These are phyloP conservation scores for Macrochelys suwanniensis DNA, from an alignment of 2,797 vertebrate genomes.

Conservation along the genomic window DNA sequence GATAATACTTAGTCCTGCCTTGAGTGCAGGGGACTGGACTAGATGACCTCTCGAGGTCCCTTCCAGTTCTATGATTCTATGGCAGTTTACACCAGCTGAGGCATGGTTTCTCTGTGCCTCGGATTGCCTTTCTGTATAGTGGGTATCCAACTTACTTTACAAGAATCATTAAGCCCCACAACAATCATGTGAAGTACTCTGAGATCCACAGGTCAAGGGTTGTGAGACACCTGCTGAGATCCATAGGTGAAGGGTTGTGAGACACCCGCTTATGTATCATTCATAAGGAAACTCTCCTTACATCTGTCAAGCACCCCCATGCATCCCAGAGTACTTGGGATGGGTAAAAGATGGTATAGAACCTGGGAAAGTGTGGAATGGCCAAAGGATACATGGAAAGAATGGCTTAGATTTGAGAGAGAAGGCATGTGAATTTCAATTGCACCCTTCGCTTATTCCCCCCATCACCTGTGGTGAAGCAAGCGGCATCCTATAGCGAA, in stretches of 20 bases:
- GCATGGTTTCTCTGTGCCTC: not conserved
- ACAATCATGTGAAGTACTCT: too few species aligned
- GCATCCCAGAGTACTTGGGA: not conserved
- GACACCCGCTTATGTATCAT: not conserved
- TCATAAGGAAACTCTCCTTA: not conserved
- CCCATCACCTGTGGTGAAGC: not conserved
- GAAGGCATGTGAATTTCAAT: not conserved
- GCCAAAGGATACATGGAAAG: not conserved
- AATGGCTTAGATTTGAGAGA: not conserved
- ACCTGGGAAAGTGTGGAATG: not conserved
- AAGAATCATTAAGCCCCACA: too few species aligned
- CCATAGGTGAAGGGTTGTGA: slow-evolving; percentile 14
- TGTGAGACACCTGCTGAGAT: not conserved
- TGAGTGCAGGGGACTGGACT: too few species aligned
- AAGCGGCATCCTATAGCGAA: slow-evolving; percentile 14
- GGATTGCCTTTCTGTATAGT: not conserved
- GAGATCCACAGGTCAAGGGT: not conserved
- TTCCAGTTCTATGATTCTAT: not conserved
- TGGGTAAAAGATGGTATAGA: not conserved
- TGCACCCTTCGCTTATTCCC: not conserved
- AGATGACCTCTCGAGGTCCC: too few species aligned
- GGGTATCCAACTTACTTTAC: slow-evolving; percentile 28
- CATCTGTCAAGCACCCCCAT: not conserved
- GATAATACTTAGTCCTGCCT: too few species aligned
- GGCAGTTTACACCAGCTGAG: not conserved